phyloP scores from a whole-genome alignment of 2,113 vertebrate genomes.

The Willisornis vidua region DNA sequence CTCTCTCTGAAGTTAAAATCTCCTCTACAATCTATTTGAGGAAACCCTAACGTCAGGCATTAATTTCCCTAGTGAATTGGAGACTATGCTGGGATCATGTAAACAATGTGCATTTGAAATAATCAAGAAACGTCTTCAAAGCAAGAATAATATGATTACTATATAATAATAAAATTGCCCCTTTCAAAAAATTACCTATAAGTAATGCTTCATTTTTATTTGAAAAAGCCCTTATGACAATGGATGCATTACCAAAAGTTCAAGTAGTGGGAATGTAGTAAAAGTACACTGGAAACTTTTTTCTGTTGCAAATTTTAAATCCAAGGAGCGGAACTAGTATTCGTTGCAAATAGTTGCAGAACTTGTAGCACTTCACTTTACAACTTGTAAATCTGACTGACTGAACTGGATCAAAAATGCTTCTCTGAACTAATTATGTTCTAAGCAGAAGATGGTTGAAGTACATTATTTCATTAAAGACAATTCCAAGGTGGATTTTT shows the following conservation, averaged over 20 bases:
- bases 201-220: background rate
- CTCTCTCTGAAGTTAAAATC: background rate
- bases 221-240: background rate
- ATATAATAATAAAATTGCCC: background rate
- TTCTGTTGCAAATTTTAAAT: background rate
- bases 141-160: background rate
- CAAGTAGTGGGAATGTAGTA: background rate
- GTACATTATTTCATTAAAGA: background rate
- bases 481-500: background rate
- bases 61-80: background rate
- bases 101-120: background rate
- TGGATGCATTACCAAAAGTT: background rate
- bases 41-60: background rate
- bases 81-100: background rate
- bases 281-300: background rate
- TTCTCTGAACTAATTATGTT: background rate
- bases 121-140: background rate
- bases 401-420: background rate
- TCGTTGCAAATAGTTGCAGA: background rate
- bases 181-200: background rate
- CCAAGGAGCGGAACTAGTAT: background rate
- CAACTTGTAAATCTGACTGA: background rate
- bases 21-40: background rate
- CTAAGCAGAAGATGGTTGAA: background rate
- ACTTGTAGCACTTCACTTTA: background rate